Conservation (phyloP, 2,113 vertebrate species). For the Scopus umbretta region DNA sequence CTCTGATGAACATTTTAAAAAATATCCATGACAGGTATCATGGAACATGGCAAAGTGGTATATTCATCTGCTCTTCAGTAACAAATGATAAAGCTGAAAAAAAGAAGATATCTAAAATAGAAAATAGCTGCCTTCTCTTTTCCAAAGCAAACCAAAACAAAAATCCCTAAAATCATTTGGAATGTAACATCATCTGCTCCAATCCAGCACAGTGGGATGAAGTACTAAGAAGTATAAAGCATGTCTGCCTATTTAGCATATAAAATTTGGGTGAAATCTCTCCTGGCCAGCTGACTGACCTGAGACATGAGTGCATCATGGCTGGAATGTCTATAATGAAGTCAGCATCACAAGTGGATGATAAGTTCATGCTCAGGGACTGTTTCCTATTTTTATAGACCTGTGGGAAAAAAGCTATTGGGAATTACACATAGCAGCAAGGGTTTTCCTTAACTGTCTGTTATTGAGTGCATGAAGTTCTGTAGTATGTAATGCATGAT, state of each 20-base stretch:
- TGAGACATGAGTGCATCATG: constrained; percentile 53
- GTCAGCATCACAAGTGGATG: constrained; percentile 61
- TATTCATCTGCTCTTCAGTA: background rate
- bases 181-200: background rate
- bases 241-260: background rate
- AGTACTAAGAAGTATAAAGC: background rate
- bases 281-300: constrained; percentile 67
- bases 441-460: constrained; percentile 12
- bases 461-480: background rate
- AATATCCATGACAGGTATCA: background rate
- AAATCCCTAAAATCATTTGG: background rate
- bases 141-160: background rate
- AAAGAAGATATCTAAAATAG: background rate
- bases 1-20: background rate
- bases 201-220: background rate
- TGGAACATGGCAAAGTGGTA: background rate
- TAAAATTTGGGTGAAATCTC: background rate
- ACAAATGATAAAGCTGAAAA: background rate
- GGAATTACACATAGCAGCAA: background rate
- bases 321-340: constrained; percentile 64
- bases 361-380: constrained; percentile 45
- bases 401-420: constrained; percentile 51
- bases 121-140: background rate
- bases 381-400: constrained; percentile 69
- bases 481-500: background rate